Conservation (phyloP, 2,797 vertebrate genomes). For the Taenioides sp. region DNA sequence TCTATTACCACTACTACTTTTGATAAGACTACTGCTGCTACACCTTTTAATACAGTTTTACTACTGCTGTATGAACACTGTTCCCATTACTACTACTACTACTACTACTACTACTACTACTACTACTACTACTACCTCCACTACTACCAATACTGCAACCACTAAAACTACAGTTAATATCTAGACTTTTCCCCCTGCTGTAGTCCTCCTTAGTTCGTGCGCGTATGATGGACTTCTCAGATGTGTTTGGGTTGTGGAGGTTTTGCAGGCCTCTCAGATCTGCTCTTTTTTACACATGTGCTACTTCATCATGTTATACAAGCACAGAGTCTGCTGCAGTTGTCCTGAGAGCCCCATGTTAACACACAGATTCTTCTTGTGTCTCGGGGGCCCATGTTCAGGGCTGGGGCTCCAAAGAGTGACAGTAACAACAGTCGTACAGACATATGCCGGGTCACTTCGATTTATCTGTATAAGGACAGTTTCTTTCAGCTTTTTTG, state of each 20-base stretch:
- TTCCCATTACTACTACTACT: too few species aligned
- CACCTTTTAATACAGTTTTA: background rate
- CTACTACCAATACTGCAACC: too few species aligned
- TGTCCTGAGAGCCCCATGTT: constrained; percentile 34
- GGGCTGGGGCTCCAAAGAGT: constrained; percentile 47
- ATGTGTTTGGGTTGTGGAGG: background rate
- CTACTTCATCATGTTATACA: constrained; percentile 58
- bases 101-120: too few species aligned
- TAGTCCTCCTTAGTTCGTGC: background rate
- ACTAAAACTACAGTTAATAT: too few species aligned
- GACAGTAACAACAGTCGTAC: background rate
- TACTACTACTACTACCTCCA: too few species aligned
- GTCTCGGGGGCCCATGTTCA: constrained; percentile 57
- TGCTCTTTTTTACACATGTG: constrained; percentile 44
- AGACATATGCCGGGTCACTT: background rate
- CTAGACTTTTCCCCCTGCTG: too few species aligned
- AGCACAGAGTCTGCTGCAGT: constrained; percentile 31
- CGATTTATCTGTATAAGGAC: background rate
- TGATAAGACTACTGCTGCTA: background rate
- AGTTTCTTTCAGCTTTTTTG: background rate
- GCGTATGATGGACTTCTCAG: constrained; percentile 10
- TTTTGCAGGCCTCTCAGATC: too few species aligned
- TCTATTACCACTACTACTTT: background rate
- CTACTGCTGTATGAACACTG: background rate
- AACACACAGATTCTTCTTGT: constrained; percentile 43